Evolutionary conservation across 1,140 invertebrate genomes (phyloP).

Genomic region (Drosophila nigrodunni): DNA sequence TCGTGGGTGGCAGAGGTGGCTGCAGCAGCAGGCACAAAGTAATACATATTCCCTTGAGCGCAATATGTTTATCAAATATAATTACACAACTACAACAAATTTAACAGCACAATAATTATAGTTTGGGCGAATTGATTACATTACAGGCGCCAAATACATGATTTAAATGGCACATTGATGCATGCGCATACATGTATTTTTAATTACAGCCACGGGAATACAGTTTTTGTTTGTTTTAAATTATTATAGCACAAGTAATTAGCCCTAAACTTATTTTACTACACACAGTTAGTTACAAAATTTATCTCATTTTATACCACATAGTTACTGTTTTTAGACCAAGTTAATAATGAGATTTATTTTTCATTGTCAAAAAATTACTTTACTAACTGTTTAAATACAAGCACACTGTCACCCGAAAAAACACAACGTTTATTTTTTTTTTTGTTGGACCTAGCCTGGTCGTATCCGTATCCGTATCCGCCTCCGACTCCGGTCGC

Average conservation of each 20-base stretch:
- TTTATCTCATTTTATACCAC: too few relatives aligned
- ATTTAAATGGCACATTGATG: conserved; percentile 33
- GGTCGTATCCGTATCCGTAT: conserved; percentile 61
- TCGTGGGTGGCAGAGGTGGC: background rate
- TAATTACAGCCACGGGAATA: conserved; percentile 51
- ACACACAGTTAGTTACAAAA: conserved; percentile 1
- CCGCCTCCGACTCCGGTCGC: conserved; percentile 54
- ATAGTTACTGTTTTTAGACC: too few relatives aligned
- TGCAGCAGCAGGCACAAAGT: background rate
- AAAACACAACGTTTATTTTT: conserved; percentile 29
- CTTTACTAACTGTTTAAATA: background rate
- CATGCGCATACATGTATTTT: conserved; percentile 23
- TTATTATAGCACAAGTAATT: conserved; percentile 40
- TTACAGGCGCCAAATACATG: conserved; percentile 45
- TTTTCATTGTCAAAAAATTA: too few relatives aligned
- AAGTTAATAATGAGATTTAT: too few relatives aligned
- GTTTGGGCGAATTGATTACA: conserved; percentile 72
- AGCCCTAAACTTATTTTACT: conserved; percentile 25
- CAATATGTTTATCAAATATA: conserved; percentile 66
- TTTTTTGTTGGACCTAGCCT: conserved; percentile 23
- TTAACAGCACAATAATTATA: conserved; percentile 60
- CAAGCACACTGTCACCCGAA: conserved; percentile 18
- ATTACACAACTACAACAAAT: conserved; percentile 64
- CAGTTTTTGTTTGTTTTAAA: conserved; percentile 33
- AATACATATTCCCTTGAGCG: conserved; percentile 50